phyloP scores from a whole-genome alignment of 2,888 invertebrate species.

The Andrena hattorfiana region DNA sequence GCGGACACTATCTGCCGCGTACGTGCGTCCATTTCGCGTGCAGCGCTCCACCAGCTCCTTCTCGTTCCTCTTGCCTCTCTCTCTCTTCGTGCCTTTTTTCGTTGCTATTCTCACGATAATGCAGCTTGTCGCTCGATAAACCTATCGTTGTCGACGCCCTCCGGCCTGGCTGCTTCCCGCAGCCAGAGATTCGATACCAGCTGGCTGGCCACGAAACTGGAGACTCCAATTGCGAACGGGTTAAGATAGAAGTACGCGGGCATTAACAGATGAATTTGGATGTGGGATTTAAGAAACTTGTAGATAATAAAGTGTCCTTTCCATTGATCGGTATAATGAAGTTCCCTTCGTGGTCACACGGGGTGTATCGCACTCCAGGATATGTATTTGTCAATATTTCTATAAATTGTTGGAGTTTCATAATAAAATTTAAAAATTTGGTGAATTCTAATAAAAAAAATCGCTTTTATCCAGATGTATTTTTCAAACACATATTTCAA shows the following conservation, averaged over 20 bases:
- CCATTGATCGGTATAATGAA: too few relatives aligned
- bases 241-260: background rate
- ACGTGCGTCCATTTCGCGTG: conserved; percentile 47
- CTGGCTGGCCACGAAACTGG: conserved; percentile 45
- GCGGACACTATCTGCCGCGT: conserved; percentile 52
- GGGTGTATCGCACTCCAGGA: too few relatives aligned
- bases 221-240: background rate
- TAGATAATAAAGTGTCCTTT: too few relatives aligned
- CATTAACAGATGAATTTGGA: background rate
- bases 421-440: too few relatives aligned
- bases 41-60: conserved; percentile 40
- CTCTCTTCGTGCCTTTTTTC: background rate
- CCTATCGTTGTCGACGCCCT: conserved; percentile 79
- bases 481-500: too few relatives aligned
- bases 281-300: too few relatives aligned
- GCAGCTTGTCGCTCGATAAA: conserved; percentile 66
- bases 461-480: too few relatives aligned
- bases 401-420: too few relatives aligned
- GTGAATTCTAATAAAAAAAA: too few relatives aligned
- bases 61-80: background rate
- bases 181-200: conserved; percentile 59
- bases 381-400: too few relatives aligned
- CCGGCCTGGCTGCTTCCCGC: conserved; percentile 74
- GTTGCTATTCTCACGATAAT: conserved; percentile 58
- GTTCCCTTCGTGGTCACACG: too few relatives aligned